Evolutionary conservation across 2,797 vertebrate species (phyloP), one percentile per base, ranked within the genome.

Genomic region (Chelon labrosus): DNA sequence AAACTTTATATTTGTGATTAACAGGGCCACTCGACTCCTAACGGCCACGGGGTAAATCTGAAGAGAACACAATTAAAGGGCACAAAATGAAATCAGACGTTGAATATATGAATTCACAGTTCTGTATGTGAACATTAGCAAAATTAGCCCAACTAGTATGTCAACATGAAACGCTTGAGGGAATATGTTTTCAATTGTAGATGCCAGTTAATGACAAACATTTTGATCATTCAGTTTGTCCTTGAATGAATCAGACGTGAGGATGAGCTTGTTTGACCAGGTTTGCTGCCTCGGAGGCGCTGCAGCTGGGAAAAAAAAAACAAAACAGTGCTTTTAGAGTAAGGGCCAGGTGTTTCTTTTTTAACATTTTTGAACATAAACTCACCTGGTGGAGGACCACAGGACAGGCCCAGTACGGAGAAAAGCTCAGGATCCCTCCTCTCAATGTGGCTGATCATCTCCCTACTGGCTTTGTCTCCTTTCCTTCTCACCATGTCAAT

Each of bases 1-100:
- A 83, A 97, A 98, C 0, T 80, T 57, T 0, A 86, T 92, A 65
- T 98, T 97, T 64, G 94, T 97, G 85, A 97, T 96, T 0, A 98
- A 85, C 70, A 97, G 91, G n/a, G 96, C 96, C 68, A 95, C 59
- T 0, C 94, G 95, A 3, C 73, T 96, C 53, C 70, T 82, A 0
- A 0, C 20, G 2, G 13, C 51, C 31, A 91, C 79, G 10, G 75
- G 44, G 65, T 97, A 97, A 65, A 94, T 86, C 96, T 97, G 82
- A 51, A 73, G 80, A 73, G 9, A 12, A 41, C 66, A 20, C 1
- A 47, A 20, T 47, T 7, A 8, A 5, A 31, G 31, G 31, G 31
- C 4, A 31, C 31, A 31, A 31, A 31, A 31, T 5, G 2, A 31
- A 31, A 31, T 31, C 31, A 31, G 7, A 31, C 31, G 1, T 31